These are phyloP conservation scores for Monochamus alternatus DNA, from an alignment of 2,888 invertebrate species.

Conservation along the genomic window DNA sequence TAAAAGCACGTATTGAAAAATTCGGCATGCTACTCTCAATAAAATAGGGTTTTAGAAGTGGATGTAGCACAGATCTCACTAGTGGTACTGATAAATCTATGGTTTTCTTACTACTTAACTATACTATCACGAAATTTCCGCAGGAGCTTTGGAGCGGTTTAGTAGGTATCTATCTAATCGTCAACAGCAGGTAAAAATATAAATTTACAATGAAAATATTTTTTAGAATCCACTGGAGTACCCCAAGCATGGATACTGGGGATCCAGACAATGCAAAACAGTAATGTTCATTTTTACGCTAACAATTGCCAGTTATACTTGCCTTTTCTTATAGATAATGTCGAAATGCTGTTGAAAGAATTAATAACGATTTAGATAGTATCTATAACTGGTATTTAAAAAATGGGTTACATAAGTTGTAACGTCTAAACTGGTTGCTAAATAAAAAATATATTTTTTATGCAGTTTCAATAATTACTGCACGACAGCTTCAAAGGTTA, in stretches of 20 bases:
- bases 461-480: too few species aligned
- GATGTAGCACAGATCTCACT: not conserved
- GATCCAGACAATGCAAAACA: not conserved
- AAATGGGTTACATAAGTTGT: not conserved
- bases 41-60: not conserved
- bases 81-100: not conserved
- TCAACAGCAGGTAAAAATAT: not conserved
- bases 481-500: too few species aligned
- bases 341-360: not conserved
- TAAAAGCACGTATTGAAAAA: not conserved
- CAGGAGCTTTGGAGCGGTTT: not conserved
- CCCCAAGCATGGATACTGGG: conserved; percentile 18
- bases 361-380: not conserved
- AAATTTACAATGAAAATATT: not conserved
- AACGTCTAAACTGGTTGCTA: too few species aligned
- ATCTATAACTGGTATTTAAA: not conserved
- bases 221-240: not conserved
- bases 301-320: conserved; percentile 11
- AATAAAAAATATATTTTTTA: too few species aligned
- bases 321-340: not conserved
- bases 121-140: not conserved
- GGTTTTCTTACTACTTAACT: not conserved
- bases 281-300: not conserved
- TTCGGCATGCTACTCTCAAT: not conserved
- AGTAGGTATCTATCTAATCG: not conserved